A percentile compares a stretch with the other conserved stretches of the same genome.
phyloP scores from a whole-genome alignment of 2,113 vertebrate species.

The Tetrao urogallus region DNA sequence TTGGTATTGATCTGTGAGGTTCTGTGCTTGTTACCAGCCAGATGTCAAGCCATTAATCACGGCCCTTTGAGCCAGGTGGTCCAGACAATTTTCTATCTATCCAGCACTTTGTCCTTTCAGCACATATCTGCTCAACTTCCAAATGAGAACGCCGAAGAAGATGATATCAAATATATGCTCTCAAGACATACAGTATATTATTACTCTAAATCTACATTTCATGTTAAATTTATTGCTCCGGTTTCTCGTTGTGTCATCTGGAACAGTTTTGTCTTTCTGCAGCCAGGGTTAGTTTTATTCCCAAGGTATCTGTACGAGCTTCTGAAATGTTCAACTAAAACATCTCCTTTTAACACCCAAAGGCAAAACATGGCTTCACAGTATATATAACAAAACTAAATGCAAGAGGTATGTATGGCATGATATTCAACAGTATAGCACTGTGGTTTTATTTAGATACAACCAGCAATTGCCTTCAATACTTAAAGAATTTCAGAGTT shows the following conservation, averaged over 20 bases:
- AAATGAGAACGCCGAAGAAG: background rate
- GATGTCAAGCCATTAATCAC: background rate
- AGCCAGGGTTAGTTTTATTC: background rate
- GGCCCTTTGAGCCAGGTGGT: background rate
- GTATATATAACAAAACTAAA: background rate
- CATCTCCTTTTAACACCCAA: fast-evolving
- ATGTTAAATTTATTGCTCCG: background rate
- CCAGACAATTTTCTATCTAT: background rate
- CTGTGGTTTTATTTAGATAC: background rate
- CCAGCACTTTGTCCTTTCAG: background rate
- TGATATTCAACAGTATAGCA: background rate
- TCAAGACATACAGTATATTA: background rate
- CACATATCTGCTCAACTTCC: background rate
- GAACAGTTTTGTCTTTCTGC: background rate
- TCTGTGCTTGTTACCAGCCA: background rate
- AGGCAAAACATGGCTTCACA: background rate
- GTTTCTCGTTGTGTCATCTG: background rate
- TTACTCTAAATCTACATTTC: background rate
- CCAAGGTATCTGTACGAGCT: background rate
- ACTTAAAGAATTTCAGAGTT: background rate
- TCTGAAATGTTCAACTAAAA: background rate
- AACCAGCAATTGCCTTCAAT: background rate
- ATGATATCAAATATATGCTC: background rate
- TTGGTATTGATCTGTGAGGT: background rate
- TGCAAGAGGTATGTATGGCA: background rate